These are phyloP conservation scores for Panzeria rudis DNA, from an alignment of 2,888 invertebrate genomes.

Conservation along the genomic window DNA sequence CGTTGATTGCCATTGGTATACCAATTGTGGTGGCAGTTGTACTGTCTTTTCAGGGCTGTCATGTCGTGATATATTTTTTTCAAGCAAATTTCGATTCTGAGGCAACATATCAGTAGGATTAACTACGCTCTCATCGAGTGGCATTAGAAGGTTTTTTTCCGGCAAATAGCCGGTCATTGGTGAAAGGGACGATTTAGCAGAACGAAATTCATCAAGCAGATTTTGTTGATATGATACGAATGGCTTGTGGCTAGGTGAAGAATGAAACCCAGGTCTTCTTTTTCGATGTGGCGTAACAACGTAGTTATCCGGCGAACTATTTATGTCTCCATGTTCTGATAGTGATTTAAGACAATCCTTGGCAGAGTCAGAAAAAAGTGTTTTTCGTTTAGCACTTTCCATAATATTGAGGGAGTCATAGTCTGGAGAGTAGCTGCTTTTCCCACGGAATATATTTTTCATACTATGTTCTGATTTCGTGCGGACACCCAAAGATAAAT, in stretches of 20 bases:
- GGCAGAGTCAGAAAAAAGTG: slow-evolving; percentile 84
- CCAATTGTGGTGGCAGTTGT: slow-evolving; percentile 85
- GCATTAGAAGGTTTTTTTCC: slow-evolving; percentile 79
- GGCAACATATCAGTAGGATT: slow-evolving; percentile 80
- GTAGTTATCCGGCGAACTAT: slow-evolving; percentile 92
- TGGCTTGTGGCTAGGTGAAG: slow-evolving; percentile 93
- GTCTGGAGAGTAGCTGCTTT: slow-evolving; percentile 73
- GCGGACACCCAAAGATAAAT: slow-evolving; percentile 88
- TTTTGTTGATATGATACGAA: slow-evolving; percentile 92
- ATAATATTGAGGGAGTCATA: slow-evolving; percentile 71
- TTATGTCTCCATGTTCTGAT: slow-evolving; percentile 88
- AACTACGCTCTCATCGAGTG: slow-evolving; percentile 77
- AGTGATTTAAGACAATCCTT: slow-evolving; percentile 85
- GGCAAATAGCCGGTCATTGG: slow-evolving; percentile 87
- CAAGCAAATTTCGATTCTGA: slow-evolving; percentile 79
- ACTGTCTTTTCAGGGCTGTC: slow-evolving; percentile 86
- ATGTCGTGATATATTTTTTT: slow-evolving; percentile 84
- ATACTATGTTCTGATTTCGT: slow-evolving; percentile 84
- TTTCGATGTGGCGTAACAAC: slow-evolving; percentile 95
- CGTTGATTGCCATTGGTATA: slow-evolving; percentile 83
- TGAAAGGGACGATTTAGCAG: slow-evolving; percentile 88
- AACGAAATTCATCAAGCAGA: slow-evolving; percentile 89
- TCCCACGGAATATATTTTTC: slow-evolving; percentile 74
- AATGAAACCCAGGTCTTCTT: slow-evolving; percentile 93
- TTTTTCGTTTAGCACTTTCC: slow-evolving; percentile 77